Percentiles rank a stretch among this genome's conserved stretches.
These are phyloP conservation scores for Zaprionus tsacasi DNA, from an alignment of 1,140 invertebrate species.

Conservation along the genomic window DNA sequence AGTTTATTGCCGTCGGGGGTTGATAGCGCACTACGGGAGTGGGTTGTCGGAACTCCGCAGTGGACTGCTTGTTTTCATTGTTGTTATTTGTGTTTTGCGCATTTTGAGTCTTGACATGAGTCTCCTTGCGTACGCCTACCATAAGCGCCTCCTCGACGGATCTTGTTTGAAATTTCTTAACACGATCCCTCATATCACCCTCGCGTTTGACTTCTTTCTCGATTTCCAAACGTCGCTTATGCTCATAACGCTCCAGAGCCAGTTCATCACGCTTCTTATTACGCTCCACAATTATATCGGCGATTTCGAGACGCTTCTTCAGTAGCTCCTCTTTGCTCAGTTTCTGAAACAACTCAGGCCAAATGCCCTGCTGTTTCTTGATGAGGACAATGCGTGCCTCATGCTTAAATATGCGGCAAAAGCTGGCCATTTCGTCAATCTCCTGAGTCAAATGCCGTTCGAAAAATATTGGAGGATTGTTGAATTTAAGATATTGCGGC, in stretches of 20 bases:
- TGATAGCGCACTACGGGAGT: conserved; percentile 64
- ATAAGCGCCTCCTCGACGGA: conserved; percentile 71
- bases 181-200: conserved; percentile 71
- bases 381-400: conserved; percentile 80
- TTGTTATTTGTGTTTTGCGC: conserved; percentile 14
- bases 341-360: conserved; percentile 79
- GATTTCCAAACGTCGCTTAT: conserved; percentile 73
- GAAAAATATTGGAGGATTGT: conserved; percentile 82
- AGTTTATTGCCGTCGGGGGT: conserved; percentile 52
- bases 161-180: conserved; percentile 73
- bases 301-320: conserved; percentile 74
- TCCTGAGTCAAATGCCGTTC: conserved; percentile 75
- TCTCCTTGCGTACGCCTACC: conserved; percentile 72
- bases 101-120: conserved; percentile 37
- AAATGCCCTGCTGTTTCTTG: conserved; percentile 75
- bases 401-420: conserved; percentile 81
- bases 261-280: conserved; percentile 78
- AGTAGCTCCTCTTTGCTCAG: conserved; percentile 67
- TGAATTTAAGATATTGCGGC: conserved; percentile 77
- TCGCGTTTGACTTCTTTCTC: conserved; percentile 75
- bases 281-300: conserved; percentile 74
- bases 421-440: conserved; percentile 78
- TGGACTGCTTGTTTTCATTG: conserved; percentile 19
- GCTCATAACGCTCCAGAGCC: conserved; percentile 72
- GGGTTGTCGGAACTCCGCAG: conserved; percentile 42